phyloP scores from a whole-genome alignment of 2,888 invertebrate species.

The Exephanes ischioxanthus region DNA sequence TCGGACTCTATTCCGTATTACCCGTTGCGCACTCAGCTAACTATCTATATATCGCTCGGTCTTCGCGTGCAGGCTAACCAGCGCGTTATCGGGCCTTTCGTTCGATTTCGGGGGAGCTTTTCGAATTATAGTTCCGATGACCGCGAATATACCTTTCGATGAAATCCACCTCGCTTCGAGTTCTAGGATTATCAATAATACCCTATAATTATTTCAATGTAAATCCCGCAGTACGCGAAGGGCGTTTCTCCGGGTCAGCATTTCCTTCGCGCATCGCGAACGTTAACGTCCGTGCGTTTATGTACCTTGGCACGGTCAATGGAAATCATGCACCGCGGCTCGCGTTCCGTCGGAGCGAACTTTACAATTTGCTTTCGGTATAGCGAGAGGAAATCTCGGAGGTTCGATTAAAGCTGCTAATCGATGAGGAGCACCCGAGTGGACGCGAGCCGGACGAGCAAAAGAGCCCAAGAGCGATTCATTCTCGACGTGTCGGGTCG shows the following conservation, averaged over 20 bases:
- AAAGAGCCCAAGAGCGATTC: conserved; percentile 21
- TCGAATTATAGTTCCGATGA: neutral
- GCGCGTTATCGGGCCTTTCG: conserved; percentile 9
- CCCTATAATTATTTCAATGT: neutral
- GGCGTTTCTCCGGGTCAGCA: conserved; percentile 9
- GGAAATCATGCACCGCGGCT: neutral
- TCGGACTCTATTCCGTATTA: conserved; percentile 72
- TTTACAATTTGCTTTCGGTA: conserved; percentile 39
- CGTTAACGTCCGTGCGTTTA: neutral
- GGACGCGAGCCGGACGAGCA: conserved; percentile 4
- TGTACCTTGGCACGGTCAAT: conserved; percentile 1
- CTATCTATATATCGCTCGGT: conserved; percentile 34
- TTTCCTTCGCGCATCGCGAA: neutral
- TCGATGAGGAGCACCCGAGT: conserved; percentile 2
- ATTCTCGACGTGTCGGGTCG: neutral
- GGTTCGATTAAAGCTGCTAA: conserved; percentile 26
- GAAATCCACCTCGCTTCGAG: neutral
- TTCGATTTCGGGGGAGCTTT: neutral
- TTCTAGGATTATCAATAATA: neutral
- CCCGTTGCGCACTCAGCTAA: conserved; percentile 60
- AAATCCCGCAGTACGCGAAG: neutral
- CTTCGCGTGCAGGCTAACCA: neutral
- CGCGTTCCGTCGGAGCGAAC: conserved; percentile 9
- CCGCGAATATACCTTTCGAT: neutral
- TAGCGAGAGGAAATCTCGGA: neutral